A percentile compares a stretch with the other conserved stretches of the same genome.
These are phyloP conservation scores for Andrena praecox DNA, from an alignment of 2,888 invertebrate genomes.

Conservation along the genomic window DNA sequence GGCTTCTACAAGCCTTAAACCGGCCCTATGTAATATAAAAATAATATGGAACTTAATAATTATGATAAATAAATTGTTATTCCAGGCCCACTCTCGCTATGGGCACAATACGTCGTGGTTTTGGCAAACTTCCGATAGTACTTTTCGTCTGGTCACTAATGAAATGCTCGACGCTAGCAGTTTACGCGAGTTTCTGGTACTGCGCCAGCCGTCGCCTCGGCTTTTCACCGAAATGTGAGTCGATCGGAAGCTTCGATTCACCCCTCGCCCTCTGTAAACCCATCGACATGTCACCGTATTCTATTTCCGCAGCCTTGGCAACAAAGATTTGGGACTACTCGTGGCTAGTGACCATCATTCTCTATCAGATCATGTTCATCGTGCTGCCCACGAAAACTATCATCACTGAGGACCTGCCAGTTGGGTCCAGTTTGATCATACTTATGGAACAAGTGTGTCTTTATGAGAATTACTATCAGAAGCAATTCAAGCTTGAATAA, in stretches of 20 bases:
- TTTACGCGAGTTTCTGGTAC: conserved; percentile 84
- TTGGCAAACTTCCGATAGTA: conserved; percentile 87
- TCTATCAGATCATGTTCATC: conserved; percentile 83
- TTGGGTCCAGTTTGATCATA: conserved; percentile 86
- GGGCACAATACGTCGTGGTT: conserved; percentile 87
- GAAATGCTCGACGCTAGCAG: conserved; percentile 84
- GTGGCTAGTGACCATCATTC: conserved; percentile 79
- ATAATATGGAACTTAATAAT: background rate
- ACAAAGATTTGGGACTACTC: conserved; percentile 84
- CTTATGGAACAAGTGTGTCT: conserved; percentile 87
- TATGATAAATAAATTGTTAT: background rate
- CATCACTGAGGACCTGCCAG: conserved; percentile 85
- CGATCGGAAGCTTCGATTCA: background rate
- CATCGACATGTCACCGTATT: background rate
- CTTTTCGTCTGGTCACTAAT: conserved; percentile 87
- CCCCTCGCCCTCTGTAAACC: background rate
- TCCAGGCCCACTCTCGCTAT: conserved; percentile 87
- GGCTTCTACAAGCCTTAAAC: no score
- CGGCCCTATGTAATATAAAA: no score
- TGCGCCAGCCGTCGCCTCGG: conserved; percentile 85
- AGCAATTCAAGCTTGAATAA: no score
- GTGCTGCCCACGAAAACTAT: conserved; percentile 84
- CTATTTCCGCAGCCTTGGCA: conserved; percentile 77
- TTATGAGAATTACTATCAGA: background rate
- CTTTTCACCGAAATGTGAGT: conserved; percentile 82